A percentile compares a stretch with the other conserved stretches of the same genome.
These are phyloP conservation scores for Orientallactaga sibirica DNA, from an alignment of 2,797 vertebrate genomes.

Conservation along the genomic window DNA sequence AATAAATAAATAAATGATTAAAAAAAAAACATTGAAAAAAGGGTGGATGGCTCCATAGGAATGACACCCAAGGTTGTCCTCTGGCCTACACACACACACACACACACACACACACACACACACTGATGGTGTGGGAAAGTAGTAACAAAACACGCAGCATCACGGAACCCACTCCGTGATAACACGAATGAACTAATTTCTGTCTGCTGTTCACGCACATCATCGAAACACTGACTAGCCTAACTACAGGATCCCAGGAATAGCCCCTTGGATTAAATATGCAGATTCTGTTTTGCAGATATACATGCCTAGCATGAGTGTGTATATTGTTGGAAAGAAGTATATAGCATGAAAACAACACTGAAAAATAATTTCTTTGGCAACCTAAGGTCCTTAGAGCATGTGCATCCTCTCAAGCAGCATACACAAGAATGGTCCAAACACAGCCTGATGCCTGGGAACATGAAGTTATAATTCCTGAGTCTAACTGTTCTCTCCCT, in stretches of 20 bases:
- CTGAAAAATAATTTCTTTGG: constrained; percentile 15
- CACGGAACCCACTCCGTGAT: not conserved
- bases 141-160: not conserved
- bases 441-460: not conserved
- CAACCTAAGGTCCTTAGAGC: not conserved
- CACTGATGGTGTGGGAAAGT: not conserved
- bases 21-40: too few relatives aligned
- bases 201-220: not conserved
- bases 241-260: not conserved
- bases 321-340: not conserved
- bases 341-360: not conserved
- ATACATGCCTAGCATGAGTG: too few relatives aligned
- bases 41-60: too few relatives aligned
- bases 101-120: too few relatives aligned
- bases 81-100: too few relatives aligned
- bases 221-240: not conserved
- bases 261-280: not conserved
- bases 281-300: not conserved
- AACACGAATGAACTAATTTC: not conserved
- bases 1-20: too few relatives aligned
- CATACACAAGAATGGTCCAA: not conserved
- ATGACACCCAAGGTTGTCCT: too few relatives aligned
- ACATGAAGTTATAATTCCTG: not conserved
- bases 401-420: not conserved
- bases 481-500: not conserved